These are phyloP conservation scores for Macropus fuliginosus DNA, from an alignment of 2,797 vertebrate species.

Conservation along the genomic window DNA sequence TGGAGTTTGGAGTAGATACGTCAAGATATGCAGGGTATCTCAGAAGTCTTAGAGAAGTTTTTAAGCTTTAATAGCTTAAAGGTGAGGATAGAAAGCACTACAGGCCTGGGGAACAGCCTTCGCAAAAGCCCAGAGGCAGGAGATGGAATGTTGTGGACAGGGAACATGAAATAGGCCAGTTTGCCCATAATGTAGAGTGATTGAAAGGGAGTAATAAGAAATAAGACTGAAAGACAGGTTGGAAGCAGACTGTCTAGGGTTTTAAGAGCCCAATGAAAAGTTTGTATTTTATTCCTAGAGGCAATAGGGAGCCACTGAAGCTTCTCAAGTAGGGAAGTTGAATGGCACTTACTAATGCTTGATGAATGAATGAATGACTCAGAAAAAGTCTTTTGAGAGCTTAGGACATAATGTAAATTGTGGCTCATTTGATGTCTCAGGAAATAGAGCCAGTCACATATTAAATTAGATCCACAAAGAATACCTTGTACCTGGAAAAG, in stretches of 20 bases:
- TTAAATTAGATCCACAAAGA: background rate
- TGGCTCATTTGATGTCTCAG: slow-evolving; percentile 11
- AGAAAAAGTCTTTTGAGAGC: slow-evolving; percentile 22
- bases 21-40: background rate
- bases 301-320: background rate
- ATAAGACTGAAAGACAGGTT: background rate
- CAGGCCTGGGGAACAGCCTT: background rate
- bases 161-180: background rate
- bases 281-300: background rate
- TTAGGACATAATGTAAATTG: background rate
- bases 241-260: background rate
- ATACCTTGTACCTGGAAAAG: background rate
- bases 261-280: background rate
- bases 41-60: background rate
- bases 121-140: background rate
- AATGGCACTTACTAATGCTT: background rate
- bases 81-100: background rate
- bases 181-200: background rate
- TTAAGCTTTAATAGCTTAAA: background rate
- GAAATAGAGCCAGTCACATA: slow-evolving; percentile 23
- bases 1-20: background rate
- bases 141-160: background rate
- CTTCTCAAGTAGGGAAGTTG: background rate
- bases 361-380: background rate
- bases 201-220: background rate